phyloP scores from a whole-genome alignment of 1,140 invertebrate species.

The Pemphigus obesinymphae region DNA sequence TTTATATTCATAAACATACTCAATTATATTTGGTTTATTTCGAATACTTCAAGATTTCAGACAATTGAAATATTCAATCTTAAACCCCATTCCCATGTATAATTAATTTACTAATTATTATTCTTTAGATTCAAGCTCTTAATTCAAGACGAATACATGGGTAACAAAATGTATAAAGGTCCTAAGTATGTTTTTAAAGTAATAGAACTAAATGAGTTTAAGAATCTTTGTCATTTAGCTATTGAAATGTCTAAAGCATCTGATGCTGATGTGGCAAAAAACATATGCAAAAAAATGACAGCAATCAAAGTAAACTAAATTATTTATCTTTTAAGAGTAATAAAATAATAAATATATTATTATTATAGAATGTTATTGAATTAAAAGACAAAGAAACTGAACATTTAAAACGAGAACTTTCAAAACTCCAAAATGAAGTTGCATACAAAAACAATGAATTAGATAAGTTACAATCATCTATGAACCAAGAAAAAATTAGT shows the following conservation, averaged over 20 bases:
- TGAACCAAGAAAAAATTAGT: slow-evolving; percentile 27
- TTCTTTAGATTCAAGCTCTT: slow-evolving; percentile 22
- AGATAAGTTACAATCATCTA: slow-evolving; percentile 5
- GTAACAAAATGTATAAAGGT: slow-evolving; percentile 23
- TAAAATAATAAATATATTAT: not conserved
- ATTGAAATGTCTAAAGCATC: slow-evolving; percentile 36
- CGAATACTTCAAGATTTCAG: no score
- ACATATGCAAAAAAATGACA: slow-evolving; percentile 28
- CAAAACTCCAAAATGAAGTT: slow-evolving; percentile 9
- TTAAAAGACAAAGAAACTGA: slow-evolving; percentile 32
- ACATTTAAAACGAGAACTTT: slow-evolving; percentile 6
- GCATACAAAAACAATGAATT: not conserved
- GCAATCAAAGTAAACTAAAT: slow-evolving; percentile 22
- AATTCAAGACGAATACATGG: slow-evolving; percentile 19
- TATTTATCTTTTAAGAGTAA: not conserved
- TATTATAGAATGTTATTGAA: slow-evolving; percentile 17
- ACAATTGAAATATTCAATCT: no score
- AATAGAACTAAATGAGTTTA: slow-evolving; percentile 29
- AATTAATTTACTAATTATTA: not conserved
- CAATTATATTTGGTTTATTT: no score
- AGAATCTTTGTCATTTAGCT: slow-evolving; percentile 32
- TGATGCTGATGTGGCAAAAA: slow-evolving; percentile 25
- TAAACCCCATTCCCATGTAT: no score
- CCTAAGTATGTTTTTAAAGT: slow-evolving; percentile 26
- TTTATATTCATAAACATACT: no score